phyloP scores from a whole-genome alignment of 64 coral and sea anemone species.

The Montipora foliosa region DNA sequence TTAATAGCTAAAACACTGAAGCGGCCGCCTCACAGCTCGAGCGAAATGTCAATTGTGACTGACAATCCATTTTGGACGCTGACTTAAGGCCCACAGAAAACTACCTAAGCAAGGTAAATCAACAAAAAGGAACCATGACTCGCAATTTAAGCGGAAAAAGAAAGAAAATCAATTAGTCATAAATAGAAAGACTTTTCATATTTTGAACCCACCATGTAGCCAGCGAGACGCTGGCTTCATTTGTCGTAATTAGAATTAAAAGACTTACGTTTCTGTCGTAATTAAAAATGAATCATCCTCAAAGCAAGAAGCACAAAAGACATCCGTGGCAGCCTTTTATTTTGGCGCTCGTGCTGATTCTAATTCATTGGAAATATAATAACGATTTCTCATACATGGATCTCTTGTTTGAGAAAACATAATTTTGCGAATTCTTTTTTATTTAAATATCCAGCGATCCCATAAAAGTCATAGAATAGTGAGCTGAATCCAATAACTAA shows the following conservation, averaged over 20 bases:
- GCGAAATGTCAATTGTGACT: background rate
- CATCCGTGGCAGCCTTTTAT: background rate
- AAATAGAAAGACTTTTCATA: background rate
- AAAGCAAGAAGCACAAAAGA: slow-evolving; percentile 11
- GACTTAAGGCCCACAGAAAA: background rate
- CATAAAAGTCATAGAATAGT: background rate
- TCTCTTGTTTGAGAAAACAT: background rate
- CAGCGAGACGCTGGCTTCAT: slow-evolving; percentile 51
- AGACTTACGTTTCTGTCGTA: slow-evolving; percentile 47
- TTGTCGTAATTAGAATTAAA: slow-evolving; percentile 46
- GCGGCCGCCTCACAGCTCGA: background rate
- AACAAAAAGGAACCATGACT: background rate
- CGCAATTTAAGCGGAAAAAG: background rate
- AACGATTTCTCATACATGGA: background rate
- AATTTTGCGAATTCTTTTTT: background rate
- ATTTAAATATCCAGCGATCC: background rate
- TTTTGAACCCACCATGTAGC: slow-evolving; percentile 38
- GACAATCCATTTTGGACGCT: background rate
- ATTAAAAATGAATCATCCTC: slow-evolving; percentile 49
- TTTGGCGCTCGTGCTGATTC: background rate
- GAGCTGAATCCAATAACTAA: background rate
- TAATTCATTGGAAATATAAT: background rate
- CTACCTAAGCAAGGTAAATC: background rate
- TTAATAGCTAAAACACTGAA: background rate
- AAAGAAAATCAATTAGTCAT: slow-evolving; percentile 36